Conservation (phyloP, 1,140 invertebrate species). For the Drosophila paulistorum region DNA sequence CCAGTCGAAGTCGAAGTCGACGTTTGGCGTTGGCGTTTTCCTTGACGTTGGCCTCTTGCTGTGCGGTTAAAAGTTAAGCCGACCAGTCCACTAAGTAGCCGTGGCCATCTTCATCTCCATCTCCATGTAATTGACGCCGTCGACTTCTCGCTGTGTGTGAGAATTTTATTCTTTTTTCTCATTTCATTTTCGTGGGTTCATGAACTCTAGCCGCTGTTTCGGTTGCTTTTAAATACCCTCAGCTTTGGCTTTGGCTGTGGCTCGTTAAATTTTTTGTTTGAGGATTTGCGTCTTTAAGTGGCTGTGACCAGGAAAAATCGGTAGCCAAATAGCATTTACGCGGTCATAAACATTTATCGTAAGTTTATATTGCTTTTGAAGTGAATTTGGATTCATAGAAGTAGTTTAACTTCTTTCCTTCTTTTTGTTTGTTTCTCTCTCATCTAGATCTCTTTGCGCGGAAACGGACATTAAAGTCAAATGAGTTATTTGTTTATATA, state of each 20-base stretch:
- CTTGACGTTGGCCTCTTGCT: constrained; percentile 50
- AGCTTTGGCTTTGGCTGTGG: constrained; percentile 33
- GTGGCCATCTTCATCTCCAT: constrained; percentile 41
- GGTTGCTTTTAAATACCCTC: constrained; percentile 37
- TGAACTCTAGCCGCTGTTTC: constrained; percentile 53
- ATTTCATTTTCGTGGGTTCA: constrained; percentile 45
- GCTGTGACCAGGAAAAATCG: constrained; percentile 53
- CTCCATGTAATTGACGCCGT: constrained; percentile 69
- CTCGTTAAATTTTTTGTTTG: constrained; percentile 57
- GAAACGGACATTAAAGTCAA: too few relatives aligned
- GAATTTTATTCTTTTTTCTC: constrained; percentile 43
- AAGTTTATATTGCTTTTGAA: constrained; percentile 25
- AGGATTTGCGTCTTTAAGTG: constrained; percentile 59
- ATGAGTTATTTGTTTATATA: too few relatives aligned
- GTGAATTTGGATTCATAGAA: constrained; percentile 21
- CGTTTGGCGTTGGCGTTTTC: constrained; percentile 19
- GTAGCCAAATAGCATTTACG: constrained; percentile 58
- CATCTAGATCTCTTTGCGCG: too few relatives aligned
- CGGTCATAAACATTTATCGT: constrained; percentile 43
- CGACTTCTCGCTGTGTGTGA: constrained; percentile 54
- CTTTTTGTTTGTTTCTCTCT: too few relatives aligned
- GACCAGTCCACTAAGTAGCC: constrained; percentile 52
- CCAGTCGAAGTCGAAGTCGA: constrained; percentile 21
- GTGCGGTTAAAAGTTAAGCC: constrained; percentile 74
- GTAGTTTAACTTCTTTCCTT: constrained; percentile 21